Percentiles rank a stretch among this genome's conserved stretches.
These are phyloP conservation scores for Notodonta dromedarius DNA, from an alignment of 2,888 invertebrate species.

Conservation along the genomic window DNA sequence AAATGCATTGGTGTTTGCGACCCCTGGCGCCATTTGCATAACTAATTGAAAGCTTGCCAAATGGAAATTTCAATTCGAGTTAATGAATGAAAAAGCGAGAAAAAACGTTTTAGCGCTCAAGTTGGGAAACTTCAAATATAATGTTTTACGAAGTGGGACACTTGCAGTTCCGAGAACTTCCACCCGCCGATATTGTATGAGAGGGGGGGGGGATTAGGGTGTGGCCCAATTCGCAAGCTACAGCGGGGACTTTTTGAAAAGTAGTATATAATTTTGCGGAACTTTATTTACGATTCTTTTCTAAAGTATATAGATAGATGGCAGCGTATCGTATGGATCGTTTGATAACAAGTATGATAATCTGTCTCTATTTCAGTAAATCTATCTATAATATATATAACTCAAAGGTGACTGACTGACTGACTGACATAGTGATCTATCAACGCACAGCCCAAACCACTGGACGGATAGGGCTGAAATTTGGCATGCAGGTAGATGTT, in stretches of 20 bases:
- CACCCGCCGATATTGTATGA: conserved; percentile 32
- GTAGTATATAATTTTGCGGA: too few relatives aligned
- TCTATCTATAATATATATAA: too few relatives aligned
- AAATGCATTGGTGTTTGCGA: conserved; percentile 2
- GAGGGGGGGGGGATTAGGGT: not conserved
- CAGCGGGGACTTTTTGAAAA: conserved; percentile 11
- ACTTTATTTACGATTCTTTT: too few relatives aligned
- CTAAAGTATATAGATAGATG: too few relatives aligned
- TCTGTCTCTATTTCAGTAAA: too few relatives aligned
- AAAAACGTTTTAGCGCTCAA: conserved; percentile 20
- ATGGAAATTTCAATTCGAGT: conserved; percentile 9
- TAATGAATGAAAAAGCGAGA: conserved; percentile 17
- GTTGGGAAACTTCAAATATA: conserved; percentile 39
- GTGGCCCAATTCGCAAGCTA: conserved; percentile 8
- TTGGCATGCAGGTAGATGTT: too few relatives aligned
- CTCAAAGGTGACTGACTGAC: too few relatives aligned
- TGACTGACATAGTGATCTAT: too few relatives aligned
- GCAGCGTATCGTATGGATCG: too few relatives aligned
- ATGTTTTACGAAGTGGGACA: conserved; percentile 43
- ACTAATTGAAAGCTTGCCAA: conserved; percentile 4
- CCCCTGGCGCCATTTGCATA: not conserved
- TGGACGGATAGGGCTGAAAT: too few relatives aligned
- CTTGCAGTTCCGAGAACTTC: conserved; percentile 38
- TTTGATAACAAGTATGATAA: too few relatives aligned
- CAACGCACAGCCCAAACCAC: too few relatives aligned